Base-by-base conservation (phyloP, 2,797 vertebrate species). In the Neosilurus hyrtlii region DNA sequence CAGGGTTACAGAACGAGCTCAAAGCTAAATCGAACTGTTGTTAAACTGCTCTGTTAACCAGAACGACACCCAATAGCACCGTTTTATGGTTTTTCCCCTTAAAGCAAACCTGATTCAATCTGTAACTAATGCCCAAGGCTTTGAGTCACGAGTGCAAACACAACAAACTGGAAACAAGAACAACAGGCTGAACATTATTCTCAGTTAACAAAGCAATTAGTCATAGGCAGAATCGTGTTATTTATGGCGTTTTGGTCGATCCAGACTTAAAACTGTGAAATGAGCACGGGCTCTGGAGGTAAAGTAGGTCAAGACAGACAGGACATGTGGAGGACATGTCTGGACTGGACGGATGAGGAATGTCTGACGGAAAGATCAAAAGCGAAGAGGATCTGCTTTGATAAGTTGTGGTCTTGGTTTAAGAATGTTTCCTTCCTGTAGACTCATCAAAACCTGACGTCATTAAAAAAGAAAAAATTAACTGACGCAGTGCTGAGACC, bases 301-400 rank as follows among this genome's bases (percentile, higher is more conserved):
- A 56, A 70, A 59, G 68, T 57, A 81, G 67, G 65, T 56, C 49
- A 26, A 22, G 37, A 71, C 76, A 65, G 24, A 26, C 68, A 84
- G 68, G 59, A 63, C 59, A 22, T 24, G 75, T 15, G 26, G 61
- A 43, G 43, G 81, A 82, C 85, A n/a, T 62, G 83, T 83, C 72
- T 35, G 35, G 79, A 68, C 70, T 61, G 57, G 75, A 77, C n/a
- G 12, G 24, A 56, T n/a, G 24, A 77, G 83, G 79, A 86, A 83
- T 82, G 83, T 20, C 2, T 78, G 43, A 54, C 35, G 61, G 72
- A 73, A 74, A 74, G 24, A 85, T 61, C 70, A 37, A 79, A 56
- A 79, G 72, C 63, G 63, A 62, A 11, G 57, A 57, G 61, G 59
- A 78, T 12, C 70, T 43, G 43, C 43, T 5, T 37, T 66, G 59